Evolutionary conservation across 1,140 invertebrate genomes (phyloP).

Genomic region (Ceratina australensis): DNA sequence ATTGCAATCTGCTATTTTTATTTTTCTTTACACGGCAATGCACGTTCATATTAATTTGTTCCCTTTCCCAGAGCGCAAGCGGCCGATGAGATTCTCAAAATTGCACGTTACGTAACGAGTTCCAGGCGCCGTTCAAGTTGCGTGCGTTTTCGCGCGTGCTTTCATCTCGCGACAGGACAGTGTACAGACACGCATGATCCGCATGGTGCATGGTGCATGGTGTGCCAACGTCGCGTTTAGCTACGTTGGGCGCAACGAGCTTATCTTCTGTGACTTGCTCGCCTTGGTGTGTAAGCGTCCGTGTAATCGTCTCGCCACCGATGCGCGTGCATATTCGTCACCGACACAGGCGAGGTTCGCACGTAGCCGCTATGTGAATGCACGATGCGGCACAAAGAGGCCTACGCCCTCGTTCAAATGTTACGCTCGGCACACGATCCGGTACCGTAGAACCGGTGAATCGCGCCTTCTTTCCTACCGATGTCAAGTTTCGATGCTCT

Average conservation of each 20-base stretch:
- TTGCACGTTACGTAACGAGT: conserved; percentile 15
- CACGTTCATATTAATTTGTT: too few species aligned
- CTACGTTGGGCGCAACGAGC: conserved; percentile 15
- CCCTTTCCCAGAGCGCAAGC: neutral
- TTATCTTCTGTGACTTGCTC: conserved; percentile 46
- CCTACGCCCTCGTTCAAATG: conserved; percentile 75
- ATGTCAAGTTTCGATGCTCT: neutral
- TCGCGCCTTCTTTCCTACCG: conserved; percentile 60
- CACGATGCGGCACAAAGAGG: conserved; percentile 55
- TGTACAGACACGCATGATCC: too few species aligned
- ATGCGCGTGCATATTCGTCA: conserved; percentile 39
- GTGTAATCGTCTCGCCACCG: conserved; percentile 66
- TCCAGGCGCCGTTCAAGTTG: neutral
- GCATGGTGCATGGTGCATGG: neutral
- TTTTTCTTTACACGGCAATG: too few species aligned
- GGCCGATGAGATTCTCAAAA: conserved; percentile 12
- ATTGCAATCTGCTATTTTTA: too few species aligned
- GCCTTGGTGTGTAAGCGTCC: conserved; percentile 64
- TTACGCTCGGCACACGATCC: conserved; percentile 76
- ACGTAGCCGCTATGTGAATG: conserved; percentile 40
- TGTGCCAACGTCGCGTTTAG: neutral
- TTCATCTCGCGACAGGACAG: neutral
- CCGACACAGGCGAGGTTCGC: conserved; percentile 17
- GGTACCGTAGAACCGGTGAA: conserved; percentile 59
- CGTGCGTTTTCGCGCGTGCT: conserved; percentile 26